These are phyloP conservation scores for Glyptemys insculpta DNA, from an alignment of 2,797 vertebrate genomes.

Conservation along the genomic window DNA sequence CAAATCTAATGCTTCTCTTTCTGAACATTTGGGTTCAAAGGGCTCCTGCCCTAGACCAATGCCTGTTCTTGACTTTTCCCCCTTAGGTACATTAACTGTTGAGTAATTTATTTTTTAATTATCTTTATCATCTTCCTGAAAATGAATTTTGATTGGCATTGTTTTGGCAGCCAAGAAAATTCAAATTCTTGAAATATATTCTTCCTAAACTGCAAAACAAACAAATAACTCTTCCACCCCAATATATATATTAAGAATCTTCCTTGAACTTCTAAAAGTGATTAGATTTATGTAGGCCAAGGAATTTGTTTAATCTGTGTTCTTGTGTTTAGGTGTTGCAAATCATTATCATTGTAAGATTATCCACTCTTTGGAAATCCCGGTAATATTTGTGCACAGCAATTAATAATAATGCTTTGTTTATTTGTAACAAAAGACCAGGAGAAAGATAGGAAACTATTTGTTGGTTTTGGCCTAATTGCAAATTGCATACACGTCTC, in stretches of 20 bases:
- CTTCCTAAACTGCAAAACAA: neutral
- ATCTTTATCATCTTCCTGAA: neutral
- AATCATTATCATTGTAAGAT: slow-evolving; percentile 33
- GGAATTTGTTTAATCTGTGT: neutral
- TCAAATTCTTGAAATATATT: neutral
- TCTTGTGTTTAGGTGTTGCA: neutral
- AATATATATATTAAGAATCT: neutral
- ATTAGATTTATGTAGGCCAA: neutral
- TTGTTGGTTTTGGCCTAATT: slow-evolving; percentile 59
- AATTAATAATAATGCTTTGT: slow-evolving; percentile 56
- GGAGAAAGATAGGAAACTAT: slow-evolving; percentile 62
- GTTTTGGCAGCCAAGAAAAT: neutral
- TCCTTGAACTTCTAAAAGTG: neutral
- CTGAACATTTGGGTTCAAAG: neutral
- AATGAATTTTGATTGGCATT: neutral
- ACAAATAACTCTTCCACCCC: neutral
- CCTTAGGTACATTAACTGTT: neutral
- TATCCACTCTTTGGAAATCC: slow-evolving; percentile 42
- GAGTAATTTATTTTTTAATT: neutral
- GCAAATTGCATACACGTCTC: slow-evolving; percentile 60
- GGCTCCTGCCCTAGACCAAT: neutral
- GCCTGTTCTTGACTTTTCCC: neutral
- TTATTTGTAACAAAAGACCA: slow-evolving; percentile 59
- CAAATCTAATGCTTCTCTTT: neutral
- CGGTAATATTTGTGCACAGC: slow-evolving; percentile 19